Conservation (phyloP, 2,797 vertebrate species). For the Karalla daura region DNA sequence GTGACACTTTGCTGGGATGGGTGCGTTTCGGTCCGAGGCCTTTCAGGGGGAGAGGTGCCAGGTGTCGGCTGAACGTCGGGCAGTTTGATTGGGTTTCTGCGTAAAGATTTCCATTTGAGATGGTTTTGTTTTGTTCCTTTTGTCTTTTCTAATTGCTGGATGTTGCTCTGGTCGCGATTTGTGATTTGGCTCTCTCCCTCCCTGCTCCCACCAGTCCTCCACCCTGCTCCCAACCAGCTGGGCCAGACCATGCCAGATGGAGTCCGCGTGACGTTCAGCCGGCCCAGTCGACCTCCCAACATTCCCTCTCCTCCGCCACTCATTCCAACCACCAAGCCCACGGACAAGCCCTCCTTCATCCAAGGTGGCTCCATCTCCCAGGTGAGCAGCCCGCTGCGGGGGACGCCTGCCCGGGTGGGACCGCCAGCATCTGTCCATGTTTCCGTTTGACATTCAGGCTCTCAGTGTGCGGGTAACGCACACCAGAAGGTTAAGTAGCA, state of each 20-base stretch:
- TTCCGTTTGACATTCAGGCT: too few species aligned
- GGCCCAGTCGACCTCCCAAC: constrained; percentile 91
- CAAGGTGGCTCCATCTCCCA: constrained; percentile 98
- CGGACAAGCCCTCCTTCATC: constrained; percentile 98
- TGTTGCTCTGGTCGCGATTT: neutral
- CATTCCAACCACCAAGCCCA: constrained; percentile 97
- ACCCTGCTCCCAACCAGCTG: constrained; percentile 93
- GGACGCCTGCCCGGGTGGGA: too few species aligned
- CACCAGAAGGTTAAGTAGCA: too few species aligned
- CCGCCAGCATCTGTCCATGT: too few species aligned
- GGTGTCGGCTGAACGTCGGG: neutral
- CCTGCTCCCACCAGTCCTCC: constrained; percentile 87
- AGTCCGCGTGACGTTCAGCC: constrained; percentile 90
- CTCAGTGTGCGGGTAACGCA: too few species aligned
- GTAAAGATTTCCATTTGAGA: neutral
- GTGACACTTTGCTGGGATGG: constrained; percentile 20
- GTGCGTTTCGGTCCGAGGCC: constrained; percentile 17
- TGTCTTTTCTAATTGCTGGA: neutral
- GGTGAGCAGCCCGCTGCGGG: constrained; percentile 77
- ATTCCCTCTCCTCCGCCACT: constrained; percentile 95
- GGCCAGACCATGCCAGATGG: constrained; percentile 91
- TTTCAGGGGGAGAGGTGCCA: constrained; percentile 13
- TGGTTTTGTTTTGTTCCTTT: too few species aligned
- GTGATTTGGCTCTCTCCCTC: neutral
- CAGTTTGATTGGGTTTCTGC: neutral